Evolutionary conservation across 1,140 invertebrate genomes (phyloP), one percentile per base, ranked within the genome.

Genomic region (Scaptomyza montana): DNA sequence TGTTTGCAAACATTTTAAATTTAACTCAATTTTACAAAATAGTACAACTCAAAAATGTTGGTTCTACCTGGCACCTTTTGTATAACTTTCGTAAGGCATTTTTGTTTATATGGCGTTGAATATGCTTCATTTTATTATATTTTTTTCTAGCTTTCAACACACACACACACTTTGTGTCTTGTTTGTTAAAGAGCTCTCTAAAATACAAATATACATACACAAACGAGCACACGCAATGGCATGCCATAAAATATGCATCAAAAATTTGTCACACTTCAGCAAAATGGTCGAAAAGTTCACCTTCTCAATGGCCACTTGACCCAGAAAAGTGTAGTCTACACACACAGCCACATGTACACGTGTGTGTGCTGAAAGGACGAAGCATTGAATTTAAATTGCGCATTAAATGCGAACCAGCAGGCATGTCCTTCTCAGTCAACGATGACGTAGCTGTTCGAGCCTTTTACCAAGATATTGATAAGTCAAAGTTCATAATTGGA

Each of bases 321-420:
- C 84, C 82, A 82, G 59, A 66, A 57, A 75, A 78, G 50, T 61
- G 59, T 66, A 54, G 54, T 8, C 25, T 43, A 47, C 19, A 45
- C 49, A 41, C 39, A 51, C 16, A 45, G 50, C 47, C 46, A 67
- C 1, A 36, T 36, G 6, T 36, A 36, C 49, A 43, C 61, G 61
- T 76, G 53, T 30, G 63, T 57, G 55, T 45, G 19, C 3, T 6
- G 8, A 36, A 25, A 5, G 47, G 51, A 49, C 63, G 25, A 82
- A 53, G 82, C 82, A 86, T 86, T 86, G 82, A 86, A 86, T 86
- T 86, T 87, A 86, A 86, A 86, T 86, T 86, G 82, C 75, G 78
- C 84, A 86, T 87, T 87, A 86, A 86, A 77, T 78, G 57, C 54
- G 64, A 59, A 36, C 75, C 78, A 76, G 64, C 43, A 56, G 21